These are phyloP conservation scores for Ranitomeya variabilis DNA, from an alignment of 2,113 vertebrate genomes.

Conservation along the genomic window DNA sequence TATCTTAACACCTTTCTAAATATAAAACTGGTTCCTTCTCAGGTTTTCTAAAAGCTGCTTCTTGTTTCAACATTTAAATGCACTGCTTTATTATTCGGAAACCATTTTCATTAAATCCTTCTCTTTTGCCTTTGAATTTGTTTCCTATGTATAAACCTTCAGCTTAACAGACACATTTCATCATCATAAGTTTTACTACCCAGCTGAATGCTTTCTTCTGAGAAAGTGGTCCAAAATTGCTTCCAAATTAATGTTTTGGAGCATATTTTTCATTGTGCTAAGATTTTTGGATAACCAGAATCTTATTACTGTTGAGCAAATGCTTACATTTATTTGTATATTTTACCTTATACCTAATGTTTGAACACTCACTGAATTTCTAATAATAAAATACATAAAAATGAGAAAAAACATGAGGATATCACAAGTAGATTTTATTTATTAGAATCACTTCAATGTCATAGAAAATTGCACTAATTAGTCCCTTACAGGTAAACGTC, in stretches of 20 bases:
- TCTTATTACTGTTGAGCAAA: background rate
- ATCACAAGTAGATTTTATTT: too few species aligned
- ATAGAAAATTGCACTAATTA: too few species aligned
- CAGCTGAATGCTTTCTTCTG: background rate
- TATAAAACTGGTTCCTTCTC: background rate
- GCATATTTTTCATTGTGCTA: background rate
- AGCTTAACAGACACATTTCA: background rate
- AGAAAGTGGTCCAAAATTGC: background rate
- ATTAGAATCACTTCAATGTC: too few species aligned
- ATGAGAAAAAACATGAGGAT: too few species aligned
- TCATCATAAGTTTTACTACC: background rate
- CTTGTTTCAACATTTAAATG: background rate
- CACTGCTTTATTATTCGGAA: background rate
- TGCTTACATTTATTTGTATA: background rate
- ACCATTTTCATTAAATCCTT: background rate
- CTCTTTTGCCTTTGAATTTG: background rate
- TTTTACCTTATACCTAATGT: background rate
- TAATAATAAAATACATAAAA: background rate
- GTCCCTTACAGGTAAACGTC: too few species aligned
- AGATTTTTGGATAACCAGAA: background rate
- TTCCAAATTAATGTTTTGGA: background rate
- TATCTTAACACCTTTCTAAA: constrained; percentile 7
- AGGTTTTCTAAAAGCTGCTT: background rate
- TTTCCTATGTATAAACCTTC: background rate
- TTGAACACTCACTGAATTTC: background rate